Conservation (phyloP, 2,113 vertebrate species). For the Thinocorus orbignyianus region DNA sequence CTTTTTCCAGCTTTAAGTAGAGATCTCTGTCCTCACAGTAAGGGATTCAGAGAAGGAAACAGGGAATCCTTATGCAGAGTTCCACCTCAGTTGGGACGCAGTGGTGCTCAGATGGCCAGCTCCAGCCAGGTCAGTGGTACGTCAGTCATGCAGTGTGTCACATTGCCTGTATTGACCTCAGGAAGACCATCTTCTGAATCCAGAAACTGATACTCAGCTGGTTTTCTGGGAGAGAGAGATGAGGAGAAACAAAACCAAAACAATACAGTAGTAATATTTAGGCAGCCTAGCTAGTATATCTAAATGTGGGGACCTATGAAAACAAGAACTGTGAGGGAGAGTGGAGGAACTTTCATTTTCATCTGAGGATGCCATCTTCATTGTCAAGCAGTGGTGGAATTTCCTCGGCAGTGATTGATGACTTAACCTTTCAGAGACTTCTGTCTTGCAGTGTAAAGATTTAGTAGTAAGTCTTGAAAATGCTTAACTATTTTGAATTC, state of each 20-base stretch:
- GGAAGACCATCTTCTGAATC: conserved; percentile 36
- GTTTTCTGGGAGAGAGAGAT: neutral
- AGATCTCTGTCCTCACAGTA: conserved; percentile 65
- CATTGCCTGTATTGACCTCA: conserved; percentile 62
- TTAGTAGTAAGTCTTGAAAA: neutral
- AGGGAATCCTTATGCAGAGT: conserved; percentile 68
- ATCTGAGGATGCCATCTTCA: neutral
- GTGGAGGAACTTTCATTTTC: neutral
- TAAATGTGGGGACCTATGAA: neutral
- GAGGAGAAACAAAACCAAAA: rapidly evolving
- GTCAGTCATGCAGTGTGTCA: conserved; percentile 68
- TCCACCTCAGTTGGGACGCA: conserved; percentile 57
- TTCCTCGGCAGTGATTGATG: neutral
- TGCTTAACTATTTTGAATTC: neutral
- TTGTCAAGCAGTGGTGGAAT: neutral
- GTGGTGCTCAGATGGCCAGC: conserved; percentile 66
- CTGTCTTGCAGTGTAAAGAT: neutral
- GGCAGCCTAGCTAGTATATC: neutral
- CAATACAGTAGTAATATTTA: neutral
- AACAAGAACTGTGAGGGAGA: neutral
- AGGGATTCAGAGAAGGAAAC: conserved; percentile 68
- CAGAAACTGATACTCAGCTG: neutral
- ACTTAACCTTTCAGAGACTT: neutral
- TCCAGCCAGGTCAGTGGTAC: conserved; percentile 67
- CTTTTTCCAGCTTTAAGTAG: conserved; percentile 73